Evolutionary conservation across 2,113 vertebrate species (phyloP).

Genomic region (Dicrurus megarhynchus): DNA sequence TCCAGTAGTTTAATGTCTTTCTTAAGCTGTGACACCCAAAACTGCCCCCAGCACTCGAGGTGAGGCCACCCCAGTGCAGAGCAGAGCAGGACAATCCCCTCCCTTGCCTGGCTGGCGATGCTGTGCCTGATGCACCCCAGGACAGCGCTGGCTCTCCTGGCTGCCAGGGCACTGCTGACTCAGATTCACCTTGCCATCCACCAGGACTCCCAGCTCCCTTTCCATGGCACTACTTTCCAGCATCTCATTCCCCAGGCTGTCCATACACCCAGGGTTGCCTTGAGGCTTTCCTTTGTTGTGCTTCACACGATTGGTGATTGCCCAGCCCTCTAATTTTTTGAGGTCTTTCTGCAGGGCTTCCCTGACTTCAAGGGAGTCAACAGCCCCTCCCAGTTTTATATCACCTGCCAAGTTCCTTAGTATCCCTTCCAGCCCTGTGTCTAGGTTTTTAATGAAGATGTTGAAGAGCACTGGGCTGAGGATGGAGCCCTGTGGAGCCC

Average conservation of each 20-base stretch:
- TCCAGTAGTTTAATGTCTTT: neutral
- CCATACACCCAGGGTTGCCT: neutral
- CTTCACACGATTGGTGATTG: neutral
- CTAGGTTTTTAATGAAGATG: neutral
- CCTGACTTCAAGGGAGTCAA: neutral
- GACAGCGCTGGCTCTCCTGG: rapidly evolving
- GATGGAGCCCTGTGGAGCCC: neutral
- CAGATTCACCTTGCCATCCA: rapidly evolving
- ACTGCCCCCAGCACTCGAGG: rapidly evolving
- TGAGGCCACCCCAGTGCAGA: rapidly evolving
- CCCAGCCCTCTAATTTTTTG: neutral
- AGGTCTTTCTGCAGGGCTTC: neutral
- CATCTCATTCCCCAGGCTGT: neutral
- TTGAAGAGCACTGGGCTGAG: neutral
- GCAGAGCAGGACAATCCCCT: neutral
- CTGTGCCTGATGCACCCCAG: neutral
- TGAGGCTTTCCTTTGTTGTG: neutral
- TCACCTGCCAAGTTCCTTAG: neutral
- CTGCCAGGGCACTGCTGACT: neutral
- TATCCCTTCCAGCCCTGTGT: neutral
- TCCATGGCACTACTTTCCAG: too few relatives aligned
- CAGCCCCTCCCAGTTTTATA: neutral
- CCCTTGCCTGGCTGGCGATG: rapidly evolving
- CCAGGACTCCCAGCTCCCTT: neutral
- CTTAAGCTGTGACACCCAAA: rapidly evolving